These are phyloP conservation scores for Rotaria socialis DNA, from an alignment of 2,888 invertebrate species.

Conservation along the genomic window DNA sequence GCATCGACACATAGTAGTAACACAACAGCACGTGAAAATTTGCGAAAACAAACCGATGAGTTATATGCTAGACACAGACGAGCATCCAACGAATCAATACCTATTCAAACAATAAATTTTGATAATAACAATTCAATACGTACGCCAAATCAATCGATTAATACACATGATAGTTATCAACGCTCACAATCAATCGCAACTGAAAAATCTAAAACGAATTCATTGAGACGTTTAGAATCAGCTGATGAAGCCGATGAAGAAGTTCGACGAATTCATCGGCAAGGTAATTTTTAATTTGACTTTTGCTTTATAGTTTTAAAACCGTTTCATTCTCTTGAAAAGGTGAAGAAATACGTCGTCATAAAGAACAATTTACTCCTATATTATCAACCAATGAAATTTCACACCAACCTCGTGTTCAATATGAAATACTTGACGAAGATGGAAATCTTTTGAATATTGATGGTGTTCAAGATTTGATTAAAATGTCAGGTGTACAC, in stretches of 20 bases:
- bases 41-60: neutral
- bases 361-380: neutral
- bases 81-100: neutral
- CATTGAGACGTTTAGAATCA: neutral
- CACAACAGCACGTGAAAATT: neutral
- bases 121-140: neutral
- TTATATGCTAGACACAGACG: constrained; percentile 6
- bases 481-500: constrained; percentile 6
- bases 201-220: neutral
- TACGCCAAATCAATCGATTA: neutral
- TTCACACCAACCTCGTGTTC: neutral
- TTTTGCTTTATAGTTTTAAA: neutral
- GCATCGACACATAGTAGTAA: neutral
- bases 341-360: constrained; percentile 30
- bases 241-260: constrained; percentile 33
- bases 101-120: neutral
- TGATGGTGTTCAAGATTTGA: constrained; percentile 19
- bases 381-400: neutral
- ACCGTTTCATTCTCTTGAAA: neutral
- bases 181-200: neutral
- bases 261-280: constrained; percentile 16
- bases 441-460: neutral
- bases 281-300: neutral
- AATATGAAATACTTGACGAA: constrained; percentile 30
- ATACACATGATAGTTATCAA: neutral